These are phyloP conservation scores for Limonius californicus DNA, from an alignment of 1,140 invertebrate species.

Conservation along the genomic window DNA sequence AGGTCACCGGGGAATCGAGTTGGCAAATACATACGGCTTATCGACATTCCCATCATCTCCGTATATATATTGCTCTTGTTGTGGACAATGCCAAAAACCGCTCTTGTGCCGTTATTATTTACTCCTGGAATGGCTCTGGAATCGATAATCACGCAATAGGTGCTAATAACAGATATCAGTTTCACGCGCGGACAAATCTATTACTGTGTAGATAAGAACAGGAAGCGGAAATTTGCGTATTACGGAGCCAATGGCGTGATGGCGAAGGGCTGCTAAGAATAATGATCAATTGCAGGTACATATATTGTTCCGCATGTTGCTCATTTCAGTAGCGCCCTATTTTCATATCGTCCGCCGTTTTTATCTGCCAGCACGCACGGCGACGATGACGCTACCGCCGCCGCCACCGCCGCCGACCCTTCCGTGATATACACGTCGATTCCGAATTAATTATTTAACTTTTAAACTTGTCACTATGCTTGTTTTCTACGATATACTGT, in stretches of 20 bases:
- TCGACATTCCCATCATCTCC: conserved; percentile 8
- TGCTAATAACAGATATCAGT: neutral
- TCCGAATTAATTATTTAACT: conserved; percentile 11
- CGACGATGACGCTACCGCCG: neutral
- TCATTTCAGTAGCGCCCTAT: neutral
- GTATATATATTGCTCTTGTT: conserved; percentile 6
- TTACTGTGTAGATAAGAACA: too few relatives aligned
- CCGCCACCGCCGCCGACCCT: neutral
- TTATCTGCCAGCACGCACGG: neutral
- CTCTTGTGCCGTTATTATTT: conserved; percentile 4
- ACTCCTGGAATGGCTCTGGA: too few relatives aligned
- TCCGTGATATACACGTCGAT: conserved; percentile 9
- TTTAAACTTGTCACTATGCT: conserved; percentile 11
- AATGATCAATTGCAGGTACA: neutral
- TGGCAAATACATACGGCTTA: conserved; percentile 20
- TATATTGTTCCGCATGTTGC: neutral
- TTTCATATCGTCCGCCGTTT: neutral
- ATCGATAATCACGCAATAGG: neutral
- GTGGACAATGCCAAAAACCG: conserved; percentile 21
- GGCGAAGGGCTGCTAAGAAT: neutral
- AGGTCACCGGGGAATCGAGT: conserved; percentile 20
- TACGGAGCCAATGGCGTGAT: neutral
- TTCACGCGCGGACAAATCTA: too few relatives aligned
- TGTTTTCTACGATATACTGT: conserved; percentile 3
- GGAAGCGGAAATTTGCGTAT: neutral